Evolutionary conservation across 2,888 invertebrate genomes (phyloP).

Genomic region (Mactromeris polynyma): DNA sequence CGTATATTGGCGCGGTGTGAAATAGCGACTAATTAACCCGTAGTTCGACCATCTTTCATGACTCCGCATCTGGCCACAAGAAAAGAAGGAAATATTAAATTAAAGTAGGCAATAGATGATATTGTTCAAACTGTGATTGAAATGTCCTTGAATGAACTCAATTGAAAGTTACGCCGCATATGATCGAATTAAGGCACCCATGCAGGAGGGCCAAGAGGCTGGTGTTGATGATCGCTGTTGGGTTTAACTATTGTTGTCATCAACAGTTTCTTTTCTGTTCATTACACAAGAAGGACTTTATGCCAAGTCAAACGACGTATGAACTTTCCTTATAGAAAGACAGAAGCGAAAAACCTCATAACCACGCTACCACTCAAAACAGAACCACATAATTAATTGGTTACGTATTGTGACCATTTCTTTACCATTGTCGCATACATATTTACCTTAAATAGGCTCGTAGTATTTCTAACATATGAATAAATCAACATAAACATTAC

Average conservation of each 20-base stretch:
- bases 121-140: constrained; percentile 34
- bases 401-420: background rate
- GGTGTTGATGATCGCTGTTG: background rate
- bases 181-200: constrained; percentile 44
- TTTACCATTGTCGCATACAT: background rate
- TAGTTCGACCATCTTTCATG: constrained; percentile 23
- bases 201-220: constrained; percentile 17
- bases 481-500: background rate
- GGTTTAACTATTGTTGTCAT: background rate
- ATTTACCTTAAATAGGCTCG: background rate
- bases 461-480: background rate
- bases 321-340: background rate
- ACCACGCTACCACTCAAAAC: background rate
- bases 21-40: constrained; percentile 55
- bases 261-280: background rate
- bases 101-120: constrained; percentile 37
- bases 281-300: background rate
- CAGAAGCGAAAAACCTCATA: background rate
- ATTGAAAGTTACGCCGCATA: constrained; percentile 33
- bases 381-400: background rate
- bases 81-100: constrained; percentile 43
- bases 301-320: background rate
- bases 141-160: constrained; percentile 21
- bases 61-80: constrained; percentile 46
- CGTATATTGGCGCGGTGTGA: constrained; percentile 27